Conservation (phyloP, 2,888 invertebrate species). For the Cheilosia urbana region DNA sequence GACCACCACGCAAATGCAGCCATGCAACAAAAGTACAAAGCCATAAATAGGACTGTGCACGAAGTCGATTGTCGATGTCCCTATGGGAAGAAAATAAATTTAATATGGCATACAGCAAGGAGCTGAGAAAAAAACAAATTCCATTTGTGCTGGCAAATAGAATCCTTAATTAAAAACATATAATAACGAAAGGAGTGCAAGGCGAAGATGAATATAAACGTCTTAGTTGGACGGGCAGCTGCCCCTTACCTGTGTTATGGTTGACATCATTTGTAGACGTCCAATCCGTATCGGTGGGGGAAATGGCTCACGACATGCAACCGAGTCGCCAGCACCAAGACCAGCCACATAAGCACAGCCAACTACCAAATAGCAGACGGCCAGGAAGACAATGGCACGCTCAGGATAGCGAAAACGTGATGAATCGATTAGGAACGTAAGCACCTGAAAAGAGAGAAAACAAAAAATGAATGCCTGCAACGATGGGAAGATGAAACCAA, state of each 20-base stretch:
- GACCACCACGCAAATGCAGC: constrained; percentile 99
- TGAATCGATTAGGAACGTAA: constrained; percentile 97
- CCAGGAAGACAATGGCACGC: constrained; percentile 97
- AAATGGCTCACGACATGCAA: constrained; percentile 93
- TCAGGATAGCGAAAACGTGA: constrained; percentile 98
- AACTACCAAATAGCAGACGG: constrained; percentile 97
- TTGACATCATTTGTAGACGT: constrained; percentile 90
- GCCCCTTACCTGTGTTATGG: constrained; percentile 92
- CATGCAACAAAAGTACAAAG: constrained; percentile 98
- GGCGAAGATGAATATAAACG: constrained; percentile 41
- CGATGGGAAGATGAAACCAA: constrained; percentile 29
- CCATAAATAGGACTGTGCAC: constrained; percentile 98
- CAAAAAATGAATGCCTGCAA: constrained; percentile 25
- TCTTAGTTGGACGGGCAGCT: constrained; percentile 38
- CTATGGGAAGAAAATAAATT: constrained; percentile 77
- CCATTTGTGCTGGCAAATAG: constrained; percentile 31
- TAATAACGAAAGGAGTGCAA: background rate
- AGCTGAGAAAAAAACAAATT: constrained; percentile 30
- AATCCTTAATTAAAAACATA: constrained; percentile 70
- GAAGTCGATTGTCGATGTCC: constrained; percentile 84
- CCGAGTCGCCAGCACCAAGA: constrained; percentile 91
- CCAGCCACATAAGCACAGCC: constrained; percentile 96
- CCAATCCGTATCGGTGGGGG: constrained; percentile 88
- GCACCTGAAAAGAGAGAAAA: constrained; percentile 84
- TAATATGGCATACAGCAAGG: constrained; percentile 25